Percentiles rank a stretch among this genome's conserved stretches.
Conservation (phyloP, 2,113 vertebrate genomes). For the Prunella himalayana region DNA sequence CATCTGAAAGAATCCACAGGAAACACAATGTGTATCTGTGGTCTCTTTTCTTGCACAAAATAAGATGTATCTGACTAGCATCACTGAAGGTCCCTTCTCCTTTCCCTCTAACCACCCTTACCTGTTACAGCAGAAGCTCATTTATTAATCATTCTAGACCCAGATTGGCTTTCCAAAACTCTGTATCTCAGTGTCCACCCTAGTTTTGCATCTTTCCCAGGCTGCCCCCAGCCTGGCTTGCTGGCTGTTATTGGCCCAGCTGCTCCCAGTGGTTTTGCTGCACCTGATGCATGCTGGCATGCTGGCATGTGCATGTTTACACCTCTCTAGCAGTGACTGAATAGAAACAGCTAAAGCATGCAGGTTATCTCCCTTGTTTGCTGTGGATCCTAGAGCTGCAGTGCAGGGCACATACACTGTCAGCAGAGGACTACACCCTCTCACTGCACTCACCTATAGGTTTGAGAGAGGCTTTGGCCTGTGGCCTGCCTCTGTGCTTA, state of each 20-base stretch:
- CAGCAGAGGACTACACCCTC: not conserved
- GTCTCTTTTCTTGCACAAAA: not conserved
- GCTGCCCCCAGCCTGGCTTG: not conserved
- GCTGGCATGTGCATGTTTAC: rapidly evolving
- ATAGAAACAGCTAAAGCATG: not conserved
- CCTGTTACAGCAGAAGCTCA: not conserved
- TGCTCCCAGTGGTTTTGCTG: not conserved
- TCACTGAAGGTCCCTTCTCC: not conserved
- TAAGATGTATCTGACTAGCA: not conserved
- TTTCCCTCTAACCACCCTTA: not conserved
- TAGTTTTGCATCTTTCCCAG: not conserved
- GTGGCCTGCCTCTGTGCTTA: not conserved
- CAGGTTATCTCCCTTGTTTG: not conserved
- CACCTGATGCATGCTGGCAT: not conserved
- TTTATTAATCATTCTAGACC: not conserved
- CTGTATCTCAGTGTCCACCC: not conserved
- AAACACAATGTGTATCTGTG: not conserved
- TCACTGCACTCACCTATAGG: no score
- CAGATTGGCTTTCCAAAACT: not conserved
- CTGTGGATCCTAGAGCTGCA: not conserved
- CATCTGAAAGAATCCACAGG: not conserved
- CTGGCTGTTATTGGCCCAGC: not conserved
- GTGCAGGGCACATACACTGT: rapidly evolving
- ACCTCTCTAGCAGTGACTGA: not conserved
- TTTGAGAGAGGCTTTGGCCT: not conserved